Conservation (phyloP, 2,888 invertebrate genomes). For the Apamea epomidion region DNA sequence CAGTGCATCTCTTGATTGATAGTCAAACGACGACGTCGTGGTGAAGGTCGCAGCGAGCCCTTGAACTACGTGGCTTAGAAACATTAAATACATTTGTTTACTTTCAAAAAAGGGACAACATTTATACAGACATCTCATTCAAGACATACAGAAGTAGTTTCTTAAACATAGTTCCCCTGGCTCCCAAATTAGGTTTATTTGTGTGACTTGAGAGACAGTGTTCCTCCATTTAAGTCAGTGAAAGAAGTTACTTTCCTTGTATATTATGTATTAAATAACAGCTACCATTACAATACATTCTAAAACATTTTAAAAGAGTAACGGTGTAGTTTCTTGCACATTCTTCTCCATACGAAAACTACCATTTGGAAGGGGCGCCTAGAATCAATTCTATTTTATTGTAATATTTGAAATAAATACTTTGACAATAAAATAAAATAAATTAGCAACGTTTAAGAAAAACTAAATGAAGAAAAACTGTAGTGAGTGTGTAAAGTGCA, state of each 20-base stretch:
- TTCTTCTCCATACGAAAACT: too few relatives aligned
- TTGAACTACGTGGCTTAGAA: constrained; percentile 14
- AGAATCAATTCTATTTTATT: too few relatives aligned
- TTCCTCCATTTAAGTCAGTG: neutral
- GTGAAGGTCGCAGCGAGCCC: constrained; percentile 26
- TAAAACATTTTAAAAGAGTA: too few relatives aligned
- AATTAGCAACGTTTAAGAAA: neutral
- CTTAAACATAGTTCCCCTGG: neutral
- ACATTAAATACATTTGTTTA: neutral
- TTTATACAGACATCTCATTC: neutral
- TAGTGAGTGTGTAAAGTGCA: neutral
- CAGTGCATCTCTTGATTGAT: constrained; percentile 6
- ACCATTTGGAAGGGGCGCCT: too few relatives aligned
- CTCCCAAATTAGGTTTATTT: neutral
- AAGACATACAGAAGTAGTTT: neutral
- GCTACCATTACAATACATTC: too few relatives aligned
- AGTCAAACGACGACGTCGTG: neutral
- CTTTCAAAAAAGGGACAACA: neutral
- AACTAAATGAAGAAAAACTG: neutral
- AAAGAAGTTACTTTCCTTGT: neutral
- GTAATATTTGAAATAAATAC: too few relatives aligned
- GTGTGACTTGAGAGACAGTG: neutral
- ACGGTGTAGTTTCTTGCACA: too few relatives aligned
- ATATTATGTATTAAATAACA: too few relatives aligned
- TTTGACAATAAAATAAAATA: too few relatives aligned